These are phyloP conservation scores for Myocastor coypus DNA, from an alignment of 2,113 vertebrate species.

Conservation along the genomic window DNA sequence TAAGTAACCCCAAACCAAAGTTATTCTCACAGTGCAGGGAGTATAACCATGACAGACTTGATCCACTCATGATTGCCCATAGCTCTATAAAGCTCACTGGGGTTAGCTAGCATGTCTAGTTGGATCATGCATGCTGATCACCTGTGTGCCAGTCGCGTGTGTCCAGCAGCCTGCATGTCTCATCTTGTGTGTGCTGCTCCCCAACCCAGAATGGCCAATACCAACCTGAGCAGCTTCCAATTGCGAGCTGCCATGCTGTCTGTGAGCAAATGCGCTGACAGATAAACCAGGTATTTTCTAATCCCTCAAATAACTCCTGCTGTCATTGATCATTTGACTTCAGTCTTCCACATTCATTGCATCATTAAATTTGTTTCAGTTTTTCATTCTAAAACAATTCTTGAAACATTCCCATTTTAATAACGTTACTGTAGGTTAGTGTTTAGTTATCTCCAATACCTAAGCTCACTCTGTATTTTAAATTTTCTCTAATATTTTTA, in stretches of 20 bases:
- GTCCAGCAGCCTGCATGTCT: not conserved
- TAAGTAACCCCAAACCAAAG: conserved; percentile 12
- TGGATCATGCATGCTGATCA: not conserved
- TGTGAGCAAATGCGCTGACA: not conserved
- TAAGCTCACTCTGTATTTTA: not conserved
- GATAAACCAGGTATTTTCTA: not conserved
- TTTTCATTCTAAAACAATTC: not conserved
- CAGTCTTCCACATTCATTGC: not conserved
- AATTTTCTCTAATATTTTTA: not conserved
- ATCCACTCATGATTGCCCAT: not conserved
- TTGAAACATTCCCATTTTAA: not conserved
- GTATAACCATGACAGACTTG: not conserved
- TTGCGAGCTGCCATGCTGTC: not conserved
- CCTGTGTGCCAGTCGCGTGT: too few relatives aligned
- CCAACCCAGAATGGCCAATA: not conserved
- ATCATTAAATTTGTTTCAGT: not conserved
- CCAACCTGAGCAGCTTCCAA: not conserved
- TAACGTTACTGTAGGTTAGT: not conserved
- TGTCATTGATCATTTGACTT: not conserved
- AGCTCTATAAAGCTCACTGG: not conserved
- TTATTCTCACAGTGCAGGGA: not conserved
- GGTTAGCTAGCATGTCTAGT: not conserved
- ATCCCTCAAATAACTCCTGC: not conserved
- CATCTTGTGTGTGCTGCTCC: not conserved
- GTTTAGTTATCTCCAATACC: not conserved